Base-by-base conservation (phyloP, 2,888 invertebrate species). In the Agrilus cyanescens region DNA sequence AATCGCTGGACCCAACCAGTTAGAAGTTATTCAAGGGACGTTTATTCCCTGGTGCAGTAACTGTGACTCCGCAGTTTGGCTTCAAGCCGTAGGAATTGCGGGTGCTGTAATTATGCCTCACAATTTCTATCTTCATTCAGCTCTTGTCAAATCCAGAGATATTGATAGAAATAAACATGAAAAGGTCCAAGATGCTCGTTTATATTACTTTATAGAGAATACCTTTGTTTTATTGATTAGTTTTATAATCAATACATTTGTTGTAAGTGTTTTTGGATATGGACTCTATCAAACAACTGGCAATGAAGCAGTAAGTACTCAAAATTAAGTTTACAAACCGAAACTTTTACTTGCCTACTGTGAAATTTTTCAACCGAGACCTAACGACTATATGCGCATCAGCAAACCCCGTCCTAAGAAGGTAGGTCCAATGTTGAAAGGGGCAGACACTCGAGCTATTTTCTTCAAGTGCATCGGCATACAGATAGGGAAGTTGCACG, bases 21-120 rank as follows among this genome's bases (percentile, higher is more conserved):
- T 52, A 1, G 74, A 81, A 53, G 78, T 90, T 0, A 49, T 84
- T 32, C 72, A 79, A 55, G 89, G 89, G 6, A 76, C 87, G 72
- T 80, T 87, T 54, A 62, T 82, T 37, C 88, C 88, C 5, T 83
- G 82, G 76, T 86, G 86, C 60, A 63, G 70, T 37, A 72, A 74
- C 51, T 89, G 87, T 62, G 74, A 79, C 50, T 71, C 71, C 1
- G 61, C 70, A 39, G 80, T 80, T 25, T 63, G 87, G 16, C 60
- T 80, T 10, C 82, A 81, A 65, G 85, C 84, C 31, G 81, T 85
- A 29, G 85, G 88, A n/a, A 80, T 90, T 38, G 76, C 91, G 38
- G 90, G 65, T 4, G 64, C 85, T 18, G 85, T 90, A 20, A 88
- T 91, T 50, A 91, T 90, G 90, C 90, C 90, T 0, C 90, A 91